Conservation (phyloP, 1,140 invertebrate species). For the Pseudomyrmex flavicornis region DNA sequence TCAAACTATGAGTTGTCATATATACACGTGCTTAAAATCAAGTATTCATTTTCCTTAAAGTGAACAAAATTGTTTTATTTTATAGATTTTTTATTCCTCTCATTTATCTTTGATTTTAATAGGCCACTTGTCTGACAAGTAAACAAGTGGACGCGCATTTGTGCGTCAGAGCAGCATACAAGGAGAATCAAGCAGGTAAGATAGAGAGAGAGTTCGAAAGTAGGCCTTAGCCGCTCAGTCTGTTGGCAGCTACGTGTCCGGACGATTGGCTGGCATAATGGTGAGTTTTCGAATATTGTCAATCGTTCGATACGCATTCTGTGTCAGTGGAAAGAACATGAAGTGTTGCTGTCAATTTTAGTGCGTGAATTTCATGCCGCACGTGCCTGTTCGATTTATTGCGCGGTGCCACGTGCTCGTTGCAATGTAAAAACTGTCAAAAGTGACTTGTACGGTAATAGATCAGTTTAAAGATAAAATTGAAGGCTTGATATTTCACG, state of each 20-base stretch:
- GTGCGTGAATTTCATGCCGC: background rate
- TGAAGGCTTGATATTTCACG: background rate
- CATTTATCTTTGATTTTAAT: background rate
- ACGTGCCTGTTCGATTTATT: background rate
- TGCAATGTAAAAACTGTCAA: background rate
- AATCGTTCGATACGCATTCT: background rate
- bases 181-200: conserved; percentile 69
- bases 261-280: conserved; percentile 82
- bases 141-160: conserved; percentile 42
- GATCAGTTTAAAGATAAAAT: background rate
- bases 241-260: conserved; percentile 82
- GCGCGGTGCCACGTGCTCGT: background rate
- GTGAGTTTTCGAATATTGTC: conserved; percentile 78
- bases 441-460: background rate
- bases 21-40: no score
- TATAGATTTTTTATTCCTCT: no score
- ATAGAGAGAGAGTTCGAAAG: conserved; percentile 85
- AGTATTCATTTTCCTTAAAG: no score
- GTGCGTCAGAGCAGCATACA: conserved; percentile 44
- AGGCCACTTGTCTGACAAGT: background rate
- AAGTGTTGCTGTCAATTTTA: conserved; percentile 7
- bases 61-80: no score
- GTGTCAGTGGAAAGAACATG: background rate
- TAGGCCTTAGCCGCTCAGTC: conserved; percentile 83
- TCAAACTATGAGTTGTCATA: no score